Conservation (phyloP, 2,113 vertebrate species). For the Triplophysa rosa region DNA sequence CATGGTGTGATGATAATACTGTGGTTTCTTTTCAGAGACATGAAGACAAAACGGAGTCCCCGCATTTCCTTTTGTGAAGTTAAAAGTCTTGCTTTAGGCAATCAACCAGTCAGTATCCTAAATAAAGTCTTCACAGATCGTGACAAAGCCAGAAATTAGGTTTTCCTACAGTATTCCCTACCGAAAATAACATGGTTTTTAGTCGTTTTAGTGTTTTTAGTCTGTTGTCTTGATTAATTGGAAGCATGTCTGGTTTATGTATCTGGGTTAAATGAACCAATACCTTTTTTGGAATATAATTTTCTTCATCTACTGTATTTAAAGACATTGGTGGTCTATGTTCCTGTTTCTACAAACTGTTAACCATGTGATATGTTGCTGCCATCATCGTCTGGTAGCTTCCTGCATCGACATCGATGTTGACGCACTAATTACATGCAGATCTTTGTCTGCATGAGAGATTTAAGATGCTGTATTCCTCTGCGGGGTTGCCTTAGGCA, state of each 20-base stretch:
- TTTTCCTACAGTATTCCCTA: neutral
- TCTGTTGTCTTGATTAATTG: too few relatives aligned
- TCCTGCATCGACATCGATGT: neutral
- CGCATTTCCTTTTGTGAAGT: neutral
- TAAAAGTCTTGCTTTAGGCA: neutral
- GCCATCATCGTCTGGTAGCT: neutral
- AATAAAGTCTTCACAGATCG: constrained; percentile 7
- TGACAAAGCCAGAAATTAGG: neutral
- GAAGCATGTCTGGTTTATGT: too few relatives aligned
- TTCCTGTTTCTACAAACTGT: neutral
- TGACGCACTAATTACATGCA: neutral
- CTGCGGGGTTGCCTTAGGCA: neutral
- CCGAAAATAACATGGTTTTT: neutral
- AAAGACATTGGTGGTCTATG: neutral
- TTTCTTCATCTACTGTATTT: too few relatives aligned
- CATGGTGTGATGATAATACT: constrained; percentile 26
- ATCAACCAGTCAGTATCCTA: neutral
- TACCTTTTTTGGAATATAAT: neutral
- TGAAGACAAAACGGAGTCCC: constrained; percentile 28
- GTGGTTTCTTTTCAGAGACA: constrained; percentile 29
- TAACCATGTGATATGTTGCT: neutral
- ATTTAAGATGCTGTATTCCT: neutral
- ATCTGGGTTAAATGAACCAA: neutral
- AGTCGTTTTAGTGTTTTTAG: too few relatives aligned
- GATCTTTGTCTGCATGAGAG: constrained; percentile 5